Conservation (phyloP, 2,888 invertebrate species). For the Xestobium rufovillosum region DNA sequence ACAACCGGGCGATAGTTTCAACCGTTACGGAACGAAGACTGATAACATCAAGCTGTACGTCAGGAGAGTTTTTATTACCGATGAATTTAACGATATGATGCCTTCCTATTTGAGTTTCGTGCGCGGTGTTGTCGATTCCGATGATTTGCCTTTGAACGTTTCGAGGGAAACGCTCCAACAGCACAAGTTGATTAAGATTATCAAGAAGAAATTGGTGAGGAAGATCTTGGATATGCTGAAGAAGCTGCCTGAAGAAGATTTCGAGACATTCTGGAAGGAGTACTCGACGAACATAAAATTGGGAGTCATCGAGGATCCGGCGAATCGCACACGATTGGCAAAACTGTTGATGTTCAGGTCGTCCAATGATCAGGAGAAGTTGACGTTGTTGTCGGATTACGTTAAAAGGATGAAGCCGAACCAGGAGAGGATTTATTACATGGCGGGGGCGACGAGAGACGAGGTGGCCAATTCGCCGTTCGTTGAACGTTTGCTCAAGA, state of each 20-base stretch:
- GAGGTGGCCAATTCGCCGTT: constrained; percentile 92
- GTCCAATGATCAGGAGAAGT: constrained; percentile 56
- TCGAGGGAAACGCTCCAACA: constrained; percentile 97
- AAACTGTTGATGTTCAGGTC: constrained; percentile 89
- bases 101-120: constrained; percentile 95
- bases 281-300: constrained; percentile 81
- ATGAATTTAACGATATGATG: constrained; percentile 99
- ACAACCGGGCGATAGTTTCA: constrained; percentile 90
- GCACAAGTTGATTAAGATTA: constrained; percentile 96
- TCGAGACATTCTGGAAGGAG: constrained; percentile 96
- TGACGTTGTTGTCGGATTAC: constrained; percentile 80
- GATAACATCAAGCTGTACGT: constrained; percentile 97
- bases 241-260: constrained; percentile 85
- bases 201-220: constrained; percentile 96
- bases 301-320: constrained; percentile 96
- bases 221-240: constrained; percentile 98
- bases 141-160: constrained; percentile 96
- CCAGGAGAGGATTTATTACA: constrained; percentile 93
- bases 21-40: constrained; percentile 87
- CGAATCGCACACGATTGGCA: constrained; percentile 90
- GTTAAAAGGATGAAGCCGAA: constrained; percentile 91
- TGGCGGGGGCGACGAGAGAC: constrained; percentile 79
- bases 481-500: constrained; percentile 85
- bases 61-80: constrained; percentile 96
- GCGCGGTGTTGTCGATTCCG: constrained; percentile 95